These are phyloP conservation scores for Pandemis corylana DNA, from an alignment of 2,888 invertebrate species.

Conservation along the genomic window DNA sequence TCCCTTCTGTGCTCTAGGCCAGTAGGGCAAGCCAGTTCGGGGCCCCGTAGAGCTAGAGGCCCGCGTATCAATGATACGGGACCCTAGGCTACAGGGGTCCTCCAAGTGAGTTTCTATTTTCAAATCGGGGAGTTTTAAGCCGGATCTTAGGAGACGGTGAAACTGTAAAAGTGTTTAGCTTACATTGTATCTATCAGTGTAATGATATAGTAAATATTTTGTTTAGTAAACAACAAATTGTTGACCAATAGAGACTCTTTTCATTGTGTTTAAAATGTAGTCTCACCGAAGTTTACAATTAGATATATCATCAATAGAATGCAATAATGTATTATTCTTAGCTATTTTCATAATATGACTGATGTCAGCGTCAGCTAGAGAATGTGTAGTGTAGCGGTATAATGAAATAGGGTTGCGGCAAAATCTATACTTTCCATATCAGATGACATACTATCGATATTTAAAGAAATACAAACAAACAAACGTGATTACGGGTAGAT, in stretches of 20 bases:
- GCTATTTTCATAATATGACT: not conserved
- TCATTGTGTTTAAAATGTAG: not conserved
- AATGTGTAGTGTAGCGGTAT: slow-evolving; percentile 31
- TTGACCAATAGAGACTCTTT: not conserved
- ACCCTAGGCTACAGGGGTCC: no score
- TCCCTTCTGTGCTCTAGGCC: no score
- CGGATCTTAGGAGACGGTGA: no score
- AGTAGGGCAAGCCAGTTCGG: no score
- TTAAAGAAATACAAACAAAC: no score
- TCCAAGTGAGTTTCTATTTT: no score
- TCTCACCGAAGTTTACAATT: not conserved
- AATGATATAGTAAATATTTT: not conserved
- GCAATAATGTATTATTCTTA: not conserved
- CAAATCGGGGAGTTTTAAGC: no score
- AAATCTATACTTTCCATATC: no score
- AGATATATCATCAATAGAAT: not conserved
- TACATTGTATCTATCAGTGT: not conserved
- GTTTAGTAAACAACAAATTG: not conserved
- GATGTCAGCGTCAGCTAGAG: slow-evolving; percentile 8
- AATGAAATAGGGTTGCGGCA: slow-evolving; percentile 1
- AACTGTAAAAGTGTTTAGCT: not conserved
- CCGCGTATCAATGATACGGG: no score
- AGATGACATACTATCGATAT: no score
- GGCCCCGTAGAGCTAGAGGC: no score
- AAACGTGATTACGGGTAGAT: no score